Base-by-base conservation (phyloP, 2,113 vertebrate genomes). In the Aegithalos caudatus region DNA sequence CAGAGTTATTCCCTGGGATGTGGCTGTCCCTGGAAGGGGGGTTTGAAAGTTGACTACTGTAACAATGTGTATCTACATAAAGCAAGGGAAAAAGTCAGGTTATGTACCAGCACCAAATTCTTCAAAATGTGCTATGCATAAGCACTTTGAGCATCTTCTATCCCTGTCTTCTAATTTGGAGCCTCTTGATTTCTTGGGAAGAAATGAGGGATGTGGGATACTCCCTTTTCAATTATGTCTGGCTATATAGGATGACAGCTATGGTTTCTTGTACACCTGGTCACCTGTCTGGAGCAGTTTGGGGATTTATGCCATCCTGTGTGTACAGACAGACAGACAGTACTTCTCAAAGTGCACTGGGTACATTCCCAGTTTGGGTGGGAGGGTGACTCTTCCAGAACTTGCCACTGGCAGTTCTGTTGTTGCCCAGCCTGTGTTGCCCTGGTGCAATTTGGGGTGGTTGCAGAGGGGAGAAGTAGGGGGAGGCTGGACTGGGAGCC, bases 401-500 rank as follows among this genome's bases (percentile, higher is more conserved):
- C 24, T 83, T 73, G 22, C 40, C 31, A 4, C 60, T 27, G 47
- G 17, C 8, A 23, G 28, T 3, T n/a, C 13, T 58, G 65, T 10
- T 61, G 53, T n/a, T 78, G 44, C 37, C 37, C 19, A 82, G 35
- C 25, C 29, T 1, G 2, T 60, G 53, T 29, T 81, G 40, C 24
- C 37, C 11, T 18, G 24, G n/a, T n/a, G 27, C 1, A 2, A 23
- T 33, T 0, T 64, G 44, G 14, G 37, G 45, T 83, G 31, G 50
- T 20, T 53, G 25, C 0, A 3, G 10, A 16, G 44, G 28, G n/a
- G 31, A 71, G 51, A 50, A 81, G 11, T 2, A 44, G 56, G 16
- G 12, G 18, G 29, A 38, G 37, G 57, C 33, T 95, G 1, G 6
- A 6, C 22, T 48, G 56, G 24, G 61, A 31, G 37, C 80, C 25